These are phyloP conservation scores for Chiloscyllium plagiosum DNA, from an alignment of 2,113 vertebrate genomes.

Conservation along the genomic window DNA sequence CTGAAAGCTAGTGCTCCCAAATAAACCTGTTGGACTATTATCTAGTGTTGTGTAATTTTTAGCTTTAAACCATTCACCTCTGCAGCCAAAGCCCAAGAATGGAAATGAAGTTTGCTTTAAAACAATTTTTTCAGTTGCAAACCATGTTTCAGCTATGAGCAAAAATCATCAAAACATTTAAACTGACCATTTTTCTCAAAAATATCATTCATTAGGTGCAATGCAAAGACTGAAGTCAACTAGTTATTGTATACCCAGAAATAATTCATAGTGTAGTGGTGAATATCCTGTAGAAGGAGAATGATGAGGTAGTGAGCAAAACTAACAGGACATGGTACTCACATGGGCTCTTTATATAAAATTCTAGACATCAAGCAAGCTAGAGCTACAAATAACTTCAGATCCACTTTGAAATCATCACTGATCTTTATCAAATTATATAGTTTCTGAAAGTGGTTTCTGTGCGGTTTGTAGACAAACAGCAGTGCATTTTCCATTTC, in stretches of 20 bases:
- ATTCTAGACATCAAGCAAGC: not conserved
- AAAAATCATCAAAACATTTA: not conserved
- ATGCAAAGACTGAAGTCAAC: not conserved
- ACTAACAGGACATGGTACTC: not conserved
- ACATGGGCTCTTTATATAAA: constrained; percentile 3
- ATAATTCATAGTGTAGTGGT: not conserved
- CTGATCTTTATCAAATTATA: not conserved
- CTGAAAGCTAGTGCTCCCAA: too few species aligned
- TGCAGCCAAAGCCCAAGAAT: not conserved
- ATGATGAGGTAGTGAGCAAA: not conserved
- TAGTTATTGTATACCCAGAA: not conserved
- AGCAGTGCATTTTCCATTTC: constrained; percentile 23
- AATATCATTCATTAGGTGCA: not conserved
- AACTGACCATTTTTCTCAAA: not conserved
- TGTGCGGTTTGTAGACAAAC: not conserved
- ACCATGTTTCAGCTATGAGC: not conserved
- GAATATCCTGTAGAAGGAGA: not conserved
- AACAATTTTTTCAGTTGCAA: not conserved
- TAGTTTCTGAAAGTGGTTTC: not conserved
- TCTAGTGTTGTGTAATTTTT: not conserved
- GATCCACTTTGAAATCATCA: constrained; percentile 4
- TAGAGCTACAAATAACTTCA: constrained; percentile 7
- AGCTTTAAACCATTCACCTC: not conserved
- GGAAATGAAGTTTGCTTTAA: not conserved
- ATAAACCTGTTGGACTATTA: too few species aligned